These are phyloP conservation scores for Eueremaeus valkanovi DNA, from an alignment of 2,888 invertebrate species.

Conservation along the genomic window DNA sequence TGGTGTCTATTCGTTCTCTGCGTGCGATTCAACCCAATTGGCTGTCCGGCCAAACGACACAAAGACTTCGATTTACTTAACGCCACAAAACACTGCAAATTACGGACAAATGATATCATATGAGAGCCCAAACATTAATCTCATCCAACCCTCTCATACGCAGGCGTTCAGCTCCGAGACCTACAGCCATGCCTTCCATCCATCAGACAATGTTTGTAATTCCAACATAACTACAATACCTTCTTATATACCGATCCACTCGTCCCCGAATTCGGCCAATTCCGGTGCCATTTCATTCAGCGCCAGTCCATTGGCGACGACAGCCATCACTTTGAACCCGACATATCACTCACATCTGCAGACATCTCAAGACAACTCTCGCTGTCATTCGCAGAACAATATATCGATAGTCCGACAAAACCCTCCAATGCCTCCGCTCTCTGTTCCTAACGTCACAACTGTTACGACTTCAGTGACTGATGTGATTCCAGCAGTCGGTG, in stretches of 20 bases:
- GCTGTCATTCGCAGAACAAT: neutral
- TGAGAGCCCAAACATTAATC: neutral
- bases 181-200: neutral
- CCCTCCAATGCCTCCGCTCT: conserved; percentile 49
- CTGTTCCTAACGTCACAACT: conserved; percentile 50
- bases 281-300: conserved; percentile 1
- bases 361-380: neutral
- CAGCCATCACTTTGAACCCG: neutral
- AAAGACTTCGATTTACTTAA: conserved; percentile 38
- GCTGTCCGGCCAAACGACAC: conserved; percentile 40
- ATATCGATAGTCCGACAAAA: neutral
- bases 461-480: conserved; percentile 51
- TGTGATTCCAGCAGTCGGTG: conserved; percentile 51
- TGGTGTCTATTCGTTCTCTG: conserved; percentile 36
- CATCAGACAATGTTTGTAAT: neutral
- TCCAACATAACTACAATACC: neutral
- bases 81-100: conserved; percentile 1
- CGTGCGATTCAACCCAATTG: conserved; percentile 37
- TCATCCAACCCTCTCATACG: neutral
- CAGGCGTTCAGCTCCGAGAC: neutral
- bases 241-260: neutral
- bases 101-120: conserved; percentile 13
- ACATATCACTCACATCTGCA: conserved; percentile 12
- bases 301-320: neutral
- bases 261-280: neutral